These are phyloP conservation scores for Oryzias javanicus DNA, from an alignment of 2,113 vertebrate genomes.

Conservation along the genomic window DNA sequence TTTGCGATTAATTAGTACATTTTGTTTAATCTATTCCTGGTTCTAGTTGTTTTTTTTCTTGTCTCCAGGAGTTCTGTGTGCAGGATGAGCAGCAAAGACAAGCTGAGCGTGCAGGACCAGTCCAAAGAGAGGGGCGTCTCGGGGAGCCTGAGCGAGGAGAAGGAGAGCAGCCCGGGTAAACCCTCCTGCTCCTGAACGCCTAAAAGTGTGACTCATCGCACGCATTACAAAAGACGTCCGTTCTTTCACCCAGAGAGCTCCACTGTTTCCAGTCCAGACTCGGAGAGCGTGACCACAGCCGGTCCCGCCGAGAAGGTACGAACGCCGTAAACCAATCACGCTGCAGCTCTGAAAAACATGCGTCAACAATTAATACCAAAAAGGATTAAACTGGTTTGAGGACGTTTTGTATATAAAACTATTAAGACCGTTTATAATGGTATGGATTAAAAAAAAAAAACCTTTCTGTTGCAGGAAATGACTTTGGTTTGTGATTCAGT, in stretches of 20 bases:
- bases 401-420: no score
- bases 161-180: conserved; percentile 72
- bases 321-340: accelerated
- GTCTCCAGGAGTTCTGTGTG: conserved; percentile 83
- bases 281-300: conserved; percentile 53
- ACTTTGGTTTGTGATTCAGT: no score
- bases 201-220: accelerated
- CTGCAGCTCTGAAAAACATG: not conserved
- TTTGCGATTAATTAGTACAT: no score
- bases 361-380: not conserved
- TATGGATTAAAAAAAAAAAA: no score
- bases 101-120: conserved; percentile 87
- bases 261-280: conserved; percentile 66
- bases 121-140: conserved; percentile 86
- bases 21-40: no score
- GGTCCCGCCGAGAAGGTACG: conserved; percentile 66
- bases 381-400: no score
- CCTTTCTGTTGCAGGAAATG: no score
- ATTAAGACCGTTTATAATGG: no score
- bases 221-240: not conserved
- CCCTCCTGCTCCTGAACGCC: accelerated
- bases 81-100: conserved; percentile 89
- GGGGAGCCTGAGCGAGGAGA: conserved; percentile 79
- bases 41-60: not conserved
- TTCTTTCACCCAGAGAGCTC: conserved; percentile 60